phyloP scores from a whole-genome alignment of 2,113 vertebrate genomes.

The Myotis yumanensis region DNA sequence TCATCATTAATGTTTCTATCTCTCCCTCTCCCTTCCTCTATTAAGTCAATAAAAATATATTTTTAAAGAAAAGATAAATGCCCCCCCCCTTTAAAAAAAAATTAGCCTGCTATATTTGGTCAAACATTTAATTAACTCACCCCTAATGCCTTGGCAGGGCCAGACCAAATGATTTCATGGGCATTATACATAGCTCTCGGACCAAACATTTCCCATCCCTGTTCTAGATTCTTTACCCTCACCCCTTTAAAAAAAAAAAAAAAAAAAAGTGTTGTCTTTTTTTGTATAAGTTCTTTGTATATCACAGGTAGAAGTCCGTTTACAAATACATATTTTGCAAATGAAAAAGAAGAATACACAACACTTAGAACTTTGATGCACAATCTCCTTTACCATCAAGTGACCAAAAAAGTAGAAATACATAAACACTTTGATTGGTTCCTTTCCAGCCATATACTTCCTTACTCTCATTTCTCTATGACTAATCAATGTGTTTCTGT shows the following conservation, averaged over 20 bases:
- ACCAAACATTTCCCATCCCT: no score
- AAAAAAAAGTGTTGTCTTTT: not conserved
- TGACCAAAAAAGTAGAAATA: conserved; percentile 25
- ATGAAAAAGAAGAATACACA: not conserved
- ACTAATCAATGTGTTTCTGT: not conserved
- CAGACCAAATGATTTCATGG: no score
- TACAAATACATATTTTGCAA: not conserved
- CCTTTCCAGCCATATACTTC: not conserved
- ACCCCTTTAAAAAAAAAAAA: not conserved
- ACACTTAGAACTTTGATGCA: not conserved
- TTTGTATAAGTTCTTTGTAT: not conserved
- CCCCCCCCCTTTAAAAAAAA: no score
- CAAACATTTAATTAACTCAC: no score
- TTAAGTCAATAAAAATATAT: no score
- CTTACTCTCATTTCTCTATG: not conserved
- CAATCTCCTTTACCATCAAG: conserved; percentile 13
- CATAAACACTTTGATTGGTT: not conserved
- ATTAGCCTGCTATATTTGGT: no score
- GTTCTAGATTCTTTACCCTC: not conserved
- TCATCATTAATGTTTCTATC: no score
- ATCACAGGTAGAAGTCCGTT: not conserved
- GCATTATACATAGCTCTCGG: no score
- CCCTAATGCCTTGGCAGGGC: no score
- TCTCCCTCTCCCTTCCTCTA: no score
- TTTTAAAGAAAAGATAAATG: no score